Conservation (phyloP, 2,888 invertebrate species). For the Tachina grossa region DNA sequence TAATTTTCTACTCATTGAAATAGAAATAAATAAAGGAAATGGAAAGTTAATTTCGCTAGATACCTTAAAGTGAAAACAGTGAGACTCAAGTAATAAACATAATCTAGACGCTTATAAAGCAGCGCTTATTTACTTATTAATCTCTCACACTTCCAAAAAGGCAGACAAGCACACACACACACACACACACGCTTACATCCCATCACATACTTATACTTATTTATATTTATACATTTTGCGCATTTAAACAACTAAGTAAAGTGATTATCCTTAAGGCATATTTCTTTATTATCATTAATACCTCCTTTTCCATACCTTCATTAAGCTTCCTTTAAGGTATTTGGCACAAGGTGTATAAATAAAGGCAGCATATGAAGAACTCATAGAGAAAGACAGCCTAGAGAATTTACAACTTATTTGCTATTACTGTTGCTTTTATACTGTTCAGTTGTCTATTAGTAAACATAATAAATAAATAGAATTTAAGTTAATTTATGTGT, state of each 20-base stretch:
- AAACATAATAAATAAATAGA: slow-evolving; percentile 71
- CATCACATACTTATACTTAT: background rate
- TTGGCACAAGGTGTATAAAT: slow-evolving; percentile 13
- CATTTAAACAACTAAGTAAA: slow-evolving; percentile 57
- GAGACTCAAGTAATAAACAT: slow-evolving; percentile 35
- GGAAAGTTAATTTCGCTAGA: background rate
- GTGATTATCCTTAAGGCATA: slow-evolving; percentile 67
- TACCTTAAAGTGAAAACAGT: slow-evolving; percentile 33
- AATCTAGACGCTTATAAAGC: slow-evolving; percentile 3
- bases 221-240: background rate
- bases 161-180: background rate
- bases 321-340: slow-evolving; percentile 6
- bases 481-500: slow-evolving; percentile 70
- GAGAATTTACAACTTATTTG: slow-evolving; percentile 15
- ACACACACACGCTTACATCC: background rate
- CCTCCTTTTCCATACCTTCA: slow-evolving; percentile 19
- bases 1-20: slow-evolving; percentile 1
- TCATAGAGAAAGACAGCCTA: background rate
- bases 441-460: slow-evolving; percentile 66
- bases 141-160: background rate
- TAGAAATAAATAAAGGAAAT: background rate
- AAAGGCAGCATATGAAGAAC: background rate
- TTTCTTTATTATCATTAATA: slow-evolving; percentile 63
- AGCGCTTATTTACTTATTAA: background rate
- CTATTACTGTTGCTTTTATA: slow-evolving; percentile 50